Percentiles rank a stretch among this genome's conserved stretches.
phyloP scores from a whole-genome alignment of 1,140 invertebrate species.

The Branchinecta lynchi region DNA sequence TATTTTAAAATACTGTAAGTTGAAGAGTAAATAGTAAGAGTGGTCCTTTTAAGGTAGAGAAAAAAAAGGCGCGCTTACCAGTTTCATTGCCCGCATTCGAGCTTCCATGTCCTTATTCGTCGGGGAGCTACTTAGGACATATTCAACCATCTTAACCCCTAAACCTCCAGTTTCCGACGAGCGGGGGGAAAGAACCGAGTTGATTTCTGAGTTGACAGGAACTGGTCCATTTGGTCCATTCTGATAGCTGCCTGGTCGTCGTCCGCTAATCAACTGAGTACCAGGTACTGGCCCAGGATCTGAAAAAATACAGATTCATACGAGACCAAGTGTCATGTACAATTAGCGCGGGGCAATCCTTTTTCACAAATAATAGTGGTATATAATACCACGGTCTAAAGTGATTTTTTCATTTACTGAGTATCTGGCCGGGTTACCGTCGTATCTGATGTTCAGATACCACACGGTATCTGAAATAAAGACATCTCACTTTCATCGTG shows the following conservation, averaged over 20 bases:
- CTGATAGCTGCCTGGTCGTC: neutral
- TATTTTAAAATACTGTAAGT: too few relatives aligned
- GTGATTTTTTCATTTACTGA: too few relatives aligned
- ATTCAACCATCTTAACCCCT: conserved; percentile 87
- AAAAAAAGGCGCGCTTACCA: conserved; percentile 33
- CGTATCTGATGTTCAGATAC: too few relatives aligned
- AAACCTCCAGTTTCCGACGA: conserved; percentile 58
- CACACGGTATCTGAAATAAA: too few relatives aligned
- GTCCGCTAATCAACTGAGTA: neutral
- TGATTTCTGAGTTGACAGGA: conserved; percentile 14
- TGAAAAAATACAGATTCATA: conserved; percentile 26
- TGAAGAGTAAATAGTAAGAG: too few relatives aligned
- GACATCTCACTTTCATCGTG: too few relatives aligned
- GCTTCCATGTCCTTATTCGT: conserved; percentile 59
- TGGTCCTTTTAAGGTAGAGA: too few relatives aligned
- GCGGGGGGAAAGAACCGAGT: conserved; percentile 45
- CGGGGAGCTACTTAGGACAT: conserved; percentile 79
- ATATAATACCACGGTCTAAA: too few relatives aligned
- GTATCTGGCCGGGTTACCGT: too few relatives aligned
- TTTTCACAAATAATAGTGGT: conserved; percentile 36
- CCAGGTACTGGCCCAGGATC: neutral
- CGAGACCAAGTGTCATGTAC: conserved; percentile 47
- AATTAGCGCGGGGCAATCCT: conserved; percentile 58
- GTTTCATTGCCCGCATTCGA: conserved; percentile 51
- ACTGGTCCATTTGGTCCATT: neutral